Percentiles rank a stretch among this genome's conserved stretches.
Evolutionary conservation across 1,140 invertebrate genomes (phyloP).

Genomic region (Neelides sp.): DNA sequence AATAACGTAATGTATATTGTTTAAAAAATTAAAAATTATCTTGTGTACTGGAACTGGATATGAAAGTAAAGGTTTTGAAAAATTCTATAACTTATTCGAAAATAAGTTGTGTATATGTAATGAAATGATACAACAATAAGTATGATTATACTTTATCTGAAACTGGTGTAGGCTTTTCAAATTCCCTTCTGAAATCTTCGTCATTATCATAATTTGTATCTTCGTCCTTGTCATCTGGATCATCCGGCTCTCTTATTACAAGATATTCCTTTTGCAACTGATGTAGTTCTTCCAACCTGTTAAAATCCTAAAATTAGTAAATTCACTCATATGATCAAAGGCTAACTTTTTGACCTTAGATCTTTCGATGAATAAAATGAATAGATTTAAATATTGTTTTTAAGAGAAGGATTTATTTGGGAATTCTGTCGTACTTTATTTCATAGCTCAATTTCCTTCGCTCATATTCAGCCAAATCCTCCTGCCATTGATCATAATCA

Average conservation of each 20-base stretch:
- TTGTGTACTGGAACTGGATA: too few relatives aligned
- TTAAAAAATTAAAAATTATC: background rate
- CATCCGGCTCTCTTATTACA: background rate
- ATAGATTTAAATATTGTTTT: too few relatives aligned
- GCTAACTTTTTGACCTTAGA: too few relatives aligned
- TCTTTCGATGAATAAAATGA: too few relatives aligned
- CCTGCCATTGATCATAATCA: conserved; percentile 14
- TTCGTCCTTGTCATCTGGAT: background rate
- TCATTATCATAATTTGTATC: conserved; percentile 4
- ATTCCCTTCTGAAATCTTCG: background rate
- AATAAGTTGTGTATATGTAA: background rate
- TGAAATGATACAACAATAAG: background rate
- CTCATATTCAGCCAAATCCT: conserved; percentile 11
- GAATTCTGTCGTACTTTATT: background rate
- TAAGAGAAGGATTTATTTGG: too few relatives aligned
- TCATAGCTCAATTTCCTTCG: background rate
- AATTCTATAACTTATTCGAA: background rate
- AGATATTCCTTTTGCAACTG: background rate
- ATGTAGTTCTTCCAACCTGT: too few relatives aligned
- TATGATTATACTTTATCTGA: conserved; percentile 1
- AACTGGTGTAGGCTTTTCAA: background rate
- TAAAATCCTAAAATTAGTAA: too few relatives aligned
- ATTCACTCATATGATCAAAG: too few relatives aligned
- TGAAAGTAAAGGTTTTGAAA: background rate
- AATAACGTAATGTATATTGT: background rate